Evolutionary conservation across 2,797 vertebrate species (phyloP).

Genomic region (Linurgus olivaceus): DNA sequence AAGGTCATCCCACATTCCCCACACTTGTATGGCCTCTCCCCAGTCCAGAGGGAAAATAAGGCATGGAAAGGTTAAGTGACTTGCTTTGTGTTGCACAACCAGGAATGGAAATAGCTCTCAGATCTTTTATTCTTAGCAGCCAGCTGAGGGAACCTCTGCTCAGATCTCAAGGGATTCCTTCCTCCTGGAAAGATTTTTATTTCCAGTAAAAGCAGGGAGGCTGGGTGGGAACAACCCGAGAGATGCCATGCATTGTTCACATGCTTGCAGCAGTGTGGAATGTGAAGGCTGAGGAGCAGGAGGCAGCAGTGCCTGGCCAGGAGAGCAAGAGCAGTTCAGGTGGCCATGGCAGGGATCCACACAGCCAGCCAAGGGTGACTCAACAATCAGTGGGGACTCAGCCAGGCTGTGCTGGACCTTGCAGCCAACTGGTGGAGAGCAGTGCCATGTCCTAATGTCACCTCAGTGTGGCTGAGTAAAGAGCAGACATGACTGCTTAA

Average conservation of each 20-base stretch:
- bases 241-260: constrained; percentile 41
- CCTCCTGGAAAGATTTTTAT: neutral
- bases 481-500: neutral
- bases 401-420: neutral
- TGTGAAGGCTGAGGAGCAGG: constrained; percentile 5
- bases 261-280: constrained; percentile 17
- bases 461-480: neutral
- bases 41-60: neutral
- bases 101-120: neutral
- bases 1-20: neutral
- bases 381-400: neutral
- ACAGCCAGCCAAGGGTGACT: neutral
- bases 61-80: neutral
- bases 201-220: neutral
- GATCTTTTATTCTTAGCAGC: neutral
- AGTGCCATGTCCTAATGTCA: neutral
- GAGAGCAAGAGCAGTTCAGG: neutral
- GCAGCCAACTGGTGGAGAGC: neutral
- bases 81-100: neutral
- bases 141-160: neutral
- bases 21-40: neutral
- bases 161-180: constrained; percentile 37
- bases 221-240: neutral
- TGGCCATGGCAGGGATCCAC: neutral
- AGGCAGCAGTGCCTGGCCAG: constrained; percentile 6